Base-by-base conservation (phyloP, 2,888 invertebrate species). In the Macaria liturata region DNA sequence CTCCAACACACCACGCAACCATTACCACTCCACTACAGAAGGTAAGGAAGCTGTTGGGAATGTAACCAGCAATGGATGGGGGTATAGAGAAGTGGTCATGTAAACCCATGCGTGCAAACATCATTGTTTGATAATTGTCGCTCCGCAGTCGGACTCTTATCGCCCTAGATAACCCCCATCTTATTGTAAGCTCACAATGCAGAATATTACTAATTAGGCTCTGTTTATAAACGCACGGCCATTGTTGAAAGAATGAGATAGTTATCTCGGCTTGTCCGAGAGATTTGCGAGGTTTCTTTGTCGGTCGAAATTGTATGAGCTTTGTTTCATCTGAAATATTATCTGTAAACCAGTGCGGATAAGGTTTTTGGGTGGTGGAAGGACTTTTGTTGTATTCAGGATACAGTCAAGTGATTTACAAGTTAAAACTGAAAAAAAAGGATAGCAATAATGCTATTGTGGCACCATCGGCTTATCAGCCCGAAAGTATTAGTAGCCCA, bases 141-240 rank as follows among this genome's bases (percentile, higher is more conserved):
- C 88, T 81, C 80, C 78, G 75, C 67, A 74, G 73, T 75, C 72
- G 72, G 71, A 69, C 76, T 80, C 85, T 86, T 91, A 91, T 91
- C 91, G 89, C 81, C 88, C 88, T 90, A 90, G 90, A 90, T 91
- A 91, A 88, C 83, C 75, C 82, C 84, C 87, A 84, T 85, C 88
- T 85, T 86, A 91, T 91, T 90, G 90, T 90, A 83, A 81, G 74
- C 79, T 83, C 81, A 88, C 89, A 90, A 90, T 89, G 89, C 88
- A 84, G 88, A 88, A 90, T 91, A 91, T 91, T 90, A 90, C 91
- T 91, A 91, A 91, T 91, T 91, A 91, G 91, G 86, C 83, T 77
- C 86, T 83, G 84, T 88, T 90, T 90, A 91, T 91, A 89, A 89
- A 83, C 80, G 76, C 79, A 80, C 79, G 81, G 79, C 88, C 88